Evolutionary conservation across 2,797 vertebrate genomes (phyloP).

Genomic region (Dermochelys coriacea): DNA sequence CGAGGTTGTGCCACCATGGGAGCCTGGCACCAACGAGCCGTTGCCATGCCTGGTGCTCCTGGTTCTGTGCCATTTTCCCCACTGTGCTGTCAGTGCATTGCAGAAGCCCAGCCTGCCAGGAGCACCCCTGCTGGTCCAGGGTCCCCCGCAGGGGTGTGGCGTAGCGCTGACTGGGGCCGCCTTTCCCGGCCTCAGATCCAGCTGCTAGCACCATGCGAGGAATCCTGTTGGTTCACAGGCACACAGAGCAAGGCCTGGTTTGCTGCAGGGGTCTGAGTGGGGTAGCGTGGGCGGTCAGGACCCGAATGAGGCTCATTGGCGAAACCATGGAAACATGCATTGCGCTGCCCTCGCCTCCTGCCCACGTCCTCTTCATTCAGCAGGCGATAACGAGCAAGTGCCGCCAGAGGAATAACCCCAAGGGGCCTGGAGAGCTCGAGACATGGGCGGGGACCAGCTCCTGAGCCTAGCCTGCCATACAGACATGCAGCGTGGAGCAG

Average conservation of each 20-base stretch:
- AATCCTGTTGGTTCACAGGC: too few species aligned
- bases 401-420: too few species aligned
- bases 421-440: not conserved
- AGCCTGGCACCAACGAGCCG: not conserved
- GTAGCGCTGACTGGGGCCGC: not conserved
- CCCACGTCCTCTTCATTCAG: too few species aligned
- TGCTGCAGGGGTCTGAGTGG: too few species aligned
- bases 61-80: not conserved
- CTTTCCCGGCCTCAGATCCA: not conserved
- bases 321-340: too few species aligned
- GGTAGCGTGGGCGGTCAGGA: not conserved
- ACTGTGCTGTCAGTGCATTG: too few species aligned
- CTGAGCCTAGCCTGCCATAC: too few species aligned
- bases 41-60: not conserved
- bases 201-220: too few species aligned
- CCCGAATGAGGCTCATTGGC: not conserved
- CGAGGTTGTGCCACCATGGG: not conserved
- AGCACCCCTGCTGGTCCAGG: not conserved
- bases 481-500: not conserved
- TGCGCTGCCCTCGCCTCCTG: too few species aligned
- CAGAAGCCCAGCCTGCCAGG: too few species aligned
- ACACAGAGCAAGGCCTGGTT: too few species aligned
- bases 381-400: too few species aligned
- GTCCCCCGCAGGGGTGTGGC: rapidly evolving
- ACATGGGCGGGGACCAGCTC: not conserved